These are phyloP conservation scores for Odontesthes bonariensis DNA, from an alignment of 2,113 vertebrate species.

Conservation along the genomic window DNA sequence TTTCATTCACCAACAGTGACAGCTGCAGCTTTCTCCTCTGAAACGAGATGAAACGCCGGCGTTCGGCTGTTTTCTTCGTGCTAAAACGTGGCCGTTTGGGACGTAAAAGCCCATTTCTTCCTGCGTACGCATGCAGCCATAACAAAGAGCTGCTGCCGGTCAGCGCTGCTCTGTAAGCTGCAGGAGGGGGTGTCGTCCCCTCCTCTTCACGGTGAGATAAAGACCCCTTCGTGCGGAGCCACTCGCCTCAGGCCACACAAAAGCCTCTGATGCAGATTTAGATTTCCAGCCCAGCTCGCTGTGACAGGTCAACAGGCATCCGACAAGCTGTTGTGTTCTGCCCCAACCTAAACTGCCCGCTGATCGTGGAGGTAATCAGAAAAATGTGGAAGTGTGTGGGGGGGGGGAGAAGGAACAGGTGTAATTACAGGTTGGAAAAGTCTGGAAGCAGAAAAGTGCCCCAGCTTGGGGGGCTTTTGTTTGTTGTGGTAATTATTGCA, in stretches of 20 bases:
- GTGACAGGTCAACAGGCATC: constrained; percentile 77
- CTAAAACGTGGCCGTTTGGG: too few species aligned
- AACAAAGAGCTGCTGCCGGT: not conserved
- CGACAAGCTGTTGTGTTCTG: constrained; percentile 78
- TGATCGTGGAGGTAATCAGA: constrained; percentile 16
- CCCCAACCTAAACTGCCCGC: constrained; percentile 54
- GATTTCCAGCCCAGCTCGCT: constrained; percentile 77
- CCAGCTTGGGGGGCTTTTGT: constrained; percentile 39
- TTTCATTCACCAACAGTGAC: too few species aligned
- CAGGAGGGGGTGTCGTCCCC: not conserved
- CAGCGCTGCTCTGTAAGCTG: not conserved
- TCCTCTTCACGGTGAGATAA: constrained; percentile 51
- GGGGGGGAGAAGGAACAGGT: not conserved
- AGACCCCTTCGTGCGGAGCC: constrained; percentile 70
- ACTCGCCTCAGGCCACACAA: constrained; percentile 71
- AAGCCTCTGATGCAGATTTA: constrained; percentile 83
- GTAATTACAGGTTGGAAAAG: constrained; percentile 58
- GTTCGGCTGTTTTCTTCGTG: too few species aligned
- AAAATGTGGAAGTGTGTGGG: constrained; percentile 2
- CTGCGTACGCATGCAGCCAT: too few species aligned
- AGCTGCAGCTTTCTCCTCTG: too few species aligned
- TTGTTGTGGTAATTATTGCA: constrained; percentile 68
- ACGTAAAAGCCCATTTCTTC: too few species aligned
- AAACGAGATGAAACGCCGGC: too few species aligned
- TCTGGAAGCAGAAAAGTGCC: constrained; percentile 37